Evolutionary conservation across 2,888 invertebrate species (phyloP), one percentile per base, ranked within the genome.

Genomic region (Emmelina monodactyla): DNA sequence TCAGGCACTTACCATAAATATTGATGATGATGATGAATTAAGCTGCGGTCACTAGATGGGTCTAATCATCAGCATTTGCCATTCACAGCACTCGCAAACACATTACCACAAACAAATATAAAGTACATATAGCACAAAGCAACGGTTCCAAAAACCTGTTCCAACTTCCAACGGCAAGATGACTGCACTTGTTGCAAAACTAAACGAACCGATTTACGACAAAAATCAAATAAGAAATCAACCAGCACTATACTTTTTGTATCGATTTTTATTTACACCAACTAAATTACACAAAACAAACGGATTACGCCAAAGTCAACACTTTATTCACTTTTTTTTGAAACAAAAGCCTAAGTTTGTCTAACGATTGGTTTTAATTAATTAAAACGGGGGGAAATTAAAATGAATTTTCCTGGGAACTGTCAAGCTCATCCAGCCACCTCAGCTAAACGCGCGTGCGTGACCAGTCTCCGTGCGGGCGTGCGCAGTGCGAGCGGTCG

Each of bases 121-220:
- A 63, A 58, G 68, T 60, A 63, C 60, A 69, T 55, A 64, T 55
- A 57, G 62, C 62, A 69, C 65, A 67, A 68, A 66, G 67, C 62
- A 70, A 71, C 69, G 68, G 71, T 64, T 56, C 56, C 52, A 43
- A 54, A 61, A 76, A 75, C 76, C 67, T 56, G 72, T 76, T 71
- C 56, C 54, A 47, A 13, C 33, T 33, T 22, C 25, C 31, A 37
- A 37, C 31, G 33, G 53, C 62, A 58, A 56, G 55, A 53, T 43
- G 47, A 45, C 47, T 50, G 58, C 65, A 69, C 66, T 70, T 70
- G 64, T 72, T 67, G 73, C 65, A 70, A 70, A 72, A 68, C 62
- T 58, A 58, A 56, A 50, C 52, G 59, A 55, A 55, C 56, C 50
- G 51, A 58, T 55, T 58, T 54, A 49, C 50, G 51, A 49, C 51